phyloP scores from a whole-genome alignment of 2,113 vertebrate genomes.

The Orcinus orca region DNA sequence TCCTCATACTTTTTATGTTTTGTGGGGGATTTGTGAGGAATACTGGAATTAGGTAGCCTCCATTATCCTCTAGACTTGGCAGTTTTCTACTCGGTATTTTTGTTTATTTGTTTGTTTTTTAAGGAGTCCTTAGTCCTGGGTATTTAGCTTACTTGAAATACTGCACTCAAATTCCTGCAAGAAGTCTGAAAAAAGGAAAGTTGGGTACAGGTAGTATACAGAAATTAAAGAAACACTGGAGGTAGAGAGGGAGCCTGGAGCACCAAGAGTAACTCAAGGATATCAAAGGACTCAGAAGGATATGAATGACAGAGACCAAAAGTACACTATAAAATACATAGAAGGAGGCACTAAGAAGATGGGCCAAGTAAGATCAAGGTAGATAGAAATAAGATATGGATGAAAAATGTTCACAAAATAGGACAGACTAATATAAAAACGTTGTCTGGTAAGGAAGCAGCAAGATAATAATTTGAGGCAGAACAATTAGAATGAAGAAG shows the following conservation, averaged over 20 bases:
- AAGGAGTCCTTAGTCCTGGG: not conserved
- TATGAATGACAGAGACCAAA: not conserved
- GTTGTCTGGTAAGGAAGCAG: not conserved
- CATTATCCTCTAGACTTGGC: not conserved
- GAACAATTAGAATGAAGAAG: not conserved
- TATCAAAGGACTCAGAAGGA: not conserved
- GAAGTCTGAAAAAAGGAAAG: not conserved
- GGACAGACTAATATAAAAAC: not conserved
- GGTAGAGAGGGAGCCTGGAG: not conserved
- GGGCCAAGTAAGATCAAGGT: not conserved
- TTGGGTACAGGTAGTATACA: not conserved
- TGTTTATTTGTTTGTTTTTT: not conserved
- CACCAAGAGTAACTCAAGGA: not conserved
- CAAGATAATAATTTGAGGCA: not conserved
- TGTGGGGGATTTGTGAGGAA: not conserved
- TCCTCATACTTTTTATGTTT: not conserved
- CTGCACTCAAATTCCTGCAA: not conserved
- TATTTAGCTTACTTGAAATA: not conserved
- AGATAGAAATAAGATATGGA: not conserved
- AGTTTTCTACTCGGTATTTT: not conserved
- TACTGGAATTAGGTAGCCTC: not conserved
- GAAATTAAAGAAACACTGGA: not conserved
- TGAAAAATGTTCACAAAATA: not conserved
- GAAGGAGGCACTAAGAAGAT: not conserved
- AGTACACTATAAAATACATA: not conserved